These are phyloP conservation scores for Chelmon rostratus DNA, from an alignment of 2,797 vertebrate genomes.

Conservation along the genomic window DNA sequence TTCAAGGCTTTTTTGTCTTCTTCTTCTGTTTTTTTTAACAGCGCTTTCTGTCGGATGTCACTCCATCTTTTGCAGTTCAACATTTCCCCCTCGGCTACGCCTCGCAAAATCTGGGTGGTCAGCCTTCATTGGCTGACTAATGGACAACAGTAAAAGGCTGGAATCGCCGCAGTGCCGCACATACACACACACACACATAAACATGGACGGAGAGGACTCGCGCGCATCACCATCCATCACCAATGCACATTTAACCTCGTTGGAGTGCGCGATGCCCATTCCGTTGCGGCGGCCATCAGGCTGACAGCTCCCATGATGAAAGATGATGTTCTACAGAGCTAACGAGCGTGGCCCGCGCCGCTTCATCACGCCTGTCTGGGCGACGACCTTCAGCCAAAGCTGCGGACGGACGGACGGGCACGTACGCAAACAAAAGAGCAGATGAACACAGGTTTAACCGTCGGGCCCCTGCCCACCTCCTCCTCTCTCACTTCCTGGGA, in stretches of 20 bases:
- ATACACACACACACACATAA: slow-evolving; percentile 25
- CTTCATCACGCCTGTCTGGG: slow-evolving; percentile 67
- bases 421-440: slow-evolving; percentile 35
- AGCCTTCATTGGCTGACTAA: slow-evolving; percentile 82
- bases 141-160: slow-evolving; percentile 67
- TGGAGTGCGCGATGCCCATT: slow-evolving; percentile 47
- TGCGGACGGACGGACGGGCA: slow-evolving; percentile 7
- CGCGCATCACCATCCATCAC: slow-evolving; percentile 75
- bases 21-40: slow-evolving; percentile 15
- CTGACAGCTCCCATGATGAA: slow-evolving; percentile 75
- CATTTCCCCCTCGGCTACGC: slow-evolving; percentile 61
- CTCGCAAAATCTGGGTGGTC: slow-evolving; percentile 66
- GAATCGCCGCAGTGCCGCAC: slow-evolving; percentile 18
- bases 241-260: slow-evolving; percentile 63
- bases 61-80: slow-evolving; percentile 63
- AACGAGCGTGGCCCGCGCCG: slow-evolving; percentile 57
- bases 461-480: neutral
- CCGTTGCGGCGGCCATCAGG: slow-evolving; percentile 63
- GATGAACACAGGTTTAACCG: neutral
- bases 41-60: slow-evolving; percentile 40
- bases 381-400: slow-evolving; percentile 71
- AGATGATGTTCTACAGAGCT: slow-evolving; percentile 69
- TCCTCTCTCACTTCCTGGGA: slow-evolving; percentile 1
- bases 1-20: slow-evolving; percentile 44
- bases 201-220: slow-evolving; percentile 40